A percentile compares a stretch with the other conserved stretches of the same genome.
phyloP scores from a whole-genome alignment of 2,888 invertebrate species.

The Euphydryas editha region DNA sequence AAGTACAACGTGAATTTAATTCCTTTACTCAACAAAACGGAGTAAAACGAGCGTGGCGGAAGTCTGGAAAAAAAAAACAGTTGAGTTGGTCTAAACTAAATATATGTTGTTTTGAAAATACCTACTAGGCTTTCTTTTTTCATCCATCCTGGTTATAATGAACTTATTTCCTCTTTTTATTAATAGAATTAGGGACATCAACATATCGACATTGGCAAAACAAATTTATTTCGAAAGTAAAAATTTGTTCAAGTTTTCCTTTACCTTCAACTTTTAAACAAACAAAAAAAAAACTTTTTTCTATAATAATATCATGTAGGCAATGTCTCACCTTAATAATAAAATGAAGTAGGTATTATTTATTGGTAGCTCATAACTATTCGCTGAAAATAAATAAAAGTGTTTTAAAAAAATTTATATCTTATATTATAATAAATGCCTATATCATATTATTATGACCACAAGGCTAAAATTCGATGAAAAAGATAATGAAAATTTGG shows the following conservation, averaged over 20 bases:
- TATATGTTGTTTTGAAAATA: too few relatives aligned
- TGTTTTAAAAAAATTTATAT: constrained; percentile 5
- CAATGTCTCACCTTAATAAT: constrained; percentile 39
- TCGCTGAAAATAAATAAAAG: constrained; percentile 57
- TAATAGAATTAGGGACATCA: too few relatives aligned
- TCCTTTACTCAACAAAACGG: constrained; percentile 55
- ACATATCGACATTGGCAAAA: too few relatives aligned
- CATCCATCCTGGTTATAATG: too few relatives aligned
- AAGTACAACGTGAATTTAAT: constrained; percentile 66
- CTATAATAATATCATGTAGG: constrained; percentile 26
- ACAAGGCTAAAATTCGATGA: not conserved
- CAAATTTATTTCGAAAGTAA: too few relatives aligned
- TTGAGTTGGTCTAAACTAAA: not conserved
- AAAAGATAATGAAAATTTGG: not conserved
- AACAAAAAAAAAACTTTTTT: not conserved
- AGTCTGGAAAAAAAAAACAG: constrained; percentile 58
- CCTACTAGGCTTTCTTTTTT: too few relatives aligned
- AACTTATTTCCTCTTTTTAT: too few relatives aligned
- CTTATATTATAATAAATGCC: constrained; percentile 25
- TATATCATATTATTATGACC: constrained; percentile 16
- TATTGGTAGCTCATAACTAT: constrained; percentile 45
- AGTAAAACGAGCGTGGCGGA: constrained; percentile 55
- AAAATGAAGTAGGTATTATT: constrained; percentile 26
- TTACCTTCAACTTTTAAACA: not conserved
- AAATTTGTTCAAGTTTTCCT: too few relatives aligned